Evolutionary conservation across 2,888 invertebrate species (phyloP).

Genomic region (Mallateleia sp.): DNA sequence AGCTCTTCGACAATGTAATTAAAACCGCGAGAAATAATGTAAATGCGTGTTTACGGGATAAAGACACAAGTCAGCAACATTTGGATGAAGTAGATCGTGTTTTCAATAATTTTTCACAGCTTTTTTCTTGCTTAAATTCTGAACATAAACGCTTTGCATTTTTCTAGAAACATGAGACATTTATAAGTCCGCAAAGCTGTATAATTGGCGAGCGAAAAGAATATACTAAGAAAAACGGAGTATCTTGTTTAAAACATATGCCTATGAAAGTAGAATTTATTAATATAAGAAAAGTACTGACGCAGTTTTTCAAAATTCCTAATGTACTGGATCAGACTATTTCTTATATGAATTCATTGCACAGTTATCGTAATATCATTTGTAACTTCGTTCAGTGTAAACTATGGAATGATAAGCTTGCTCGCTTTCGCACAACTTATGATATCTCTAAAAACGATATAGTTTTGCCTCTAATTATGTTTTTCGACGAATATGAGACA

Average conservation of each 20-base stretch:
- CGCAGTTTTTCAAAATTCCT: constrained; percentile 55
- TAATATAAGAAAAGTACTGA: constrained; percentile 53
- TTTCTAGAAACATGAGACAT: not conserved
- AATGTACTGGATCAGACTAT: constrained; percentile 53
- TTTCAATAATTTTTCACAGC: not conserved
- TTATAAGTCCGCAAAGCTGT: constrained; percentile 19
- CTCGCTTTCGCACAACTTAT: constrained; percentile 17
- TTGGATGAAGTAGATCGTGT: not conserved
- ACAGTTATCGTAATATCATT: constrained; percentile 6
- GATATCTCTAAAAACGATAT: constrained; percentile 38
- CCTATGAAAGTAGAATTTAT: constrained; percentile 58
- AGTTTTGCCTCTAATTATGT: constrained; percentile 64
- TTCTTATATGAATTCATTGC: constrained; percentile 52
- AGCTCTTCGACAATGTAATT: too few relatives aligned
- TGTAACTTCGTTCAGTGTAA: constrained; percentile 64
- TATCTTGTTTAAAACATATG: constrained; percentile 8
- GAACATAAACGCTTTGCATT: constrained; percentile 10
- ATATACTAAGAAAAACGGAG: constrained; percentile 18
- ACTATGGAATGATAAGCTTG: constrained; percentile 45
- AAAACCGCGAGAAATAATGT: not conserved
- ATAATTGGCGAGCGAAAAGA: constrained; percentile 28
- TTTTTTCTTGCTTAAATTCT: constrained; percentile 1
- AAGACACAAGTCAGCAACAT: not conserved
- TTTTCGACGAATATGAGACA: constrained; percentile 76
- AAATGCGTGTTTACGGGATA: not conserved